Base-by-base conservation (phyloP, 2,888 invertebrate species). In the Xylota sylvarum region DNA sequence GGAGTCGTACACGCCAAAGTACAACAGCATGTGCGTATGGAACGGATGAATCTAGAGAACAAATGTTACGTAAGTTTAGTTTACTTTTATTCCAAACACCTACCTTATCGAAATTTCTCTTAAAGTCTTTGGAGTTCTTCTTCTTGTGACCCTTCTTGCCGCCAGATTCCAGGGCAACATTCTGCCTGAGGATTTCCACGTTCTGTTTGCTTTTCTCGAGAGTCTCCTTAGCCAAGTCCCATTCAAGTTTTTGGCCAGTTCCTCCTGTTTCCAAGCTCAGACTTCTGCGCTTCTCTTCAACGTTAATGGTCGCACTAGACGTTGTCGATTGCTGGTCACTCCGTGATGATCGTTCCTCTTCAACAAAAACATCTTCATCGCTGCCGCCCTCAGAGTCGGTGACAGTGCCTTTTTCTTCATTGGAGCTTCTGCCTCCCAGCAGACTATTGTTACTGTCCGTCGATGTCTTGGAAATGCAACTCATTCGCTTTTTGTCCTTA, bases 21-120 rank as follows among this genome's bases (percentile, higher is more conserved):
- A 97, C 2, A 98, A 93, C 50, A 97, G 94, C 93, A 98, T 94
- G 90, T 97, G 97, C 23, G 96, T 96, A 91, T 97, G 97, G 78
- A 97, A 94, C 30, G 96, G 95, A 91, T 96, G 96, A 43, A 96
- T 93, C 60, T 92, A 88, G 43, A 62, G 19, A 67, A 56, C 17
- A 7, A 2, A 73, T 50, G 7, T 37, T 35, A n/a, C 9, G 2
- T 14, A 9, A 27, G 12, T 12, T 9, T 32, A 30, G 0, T 6
- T 32, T 19, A 9, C 5, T 5, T 17, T 32, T 0, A 0, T 10
- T 5, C 2, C 9, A 46, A 30, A 6, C 5, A 19, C 52, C 69
- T 86, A 89, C 88, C 87, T 88, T 89, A 50, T 89, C 89, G 64
- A 88, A 88, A 55, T 88, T 87, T 6, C 87, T 78, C 56, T 89